These are phyloP conservation scores for Orthosia cruda DNA, from an alignment of 2,888 invertebrate species.

Conservation along the genomic window DNA sequence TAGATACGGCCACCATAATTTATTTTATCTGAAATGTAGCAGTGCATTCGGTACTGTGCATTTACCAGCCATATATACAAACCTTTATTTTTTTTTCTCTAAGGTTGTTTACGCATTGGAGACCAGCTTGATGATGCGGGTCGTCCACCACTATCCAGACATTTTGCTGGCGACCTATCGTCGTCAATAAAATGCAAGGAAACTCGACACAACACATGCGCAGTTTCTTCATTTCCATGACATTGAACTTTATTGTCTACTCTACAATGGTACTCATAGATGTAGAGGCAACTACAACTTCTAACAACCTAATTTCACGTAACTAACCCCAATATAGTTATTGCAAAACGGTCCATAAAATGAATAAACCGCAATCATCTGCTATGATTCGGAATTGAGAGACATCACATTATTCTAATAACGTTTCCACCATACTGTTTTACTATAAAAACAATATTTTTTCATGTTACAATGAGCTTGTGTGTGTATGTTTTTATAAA, in stretches of 20 bases:
- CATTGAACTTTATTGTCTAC: background rate
- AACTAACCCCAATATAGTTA: slow-evolving; percentile 8
- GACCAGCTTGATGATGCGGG: background rate
- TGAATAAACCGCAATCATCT: slow-evolving; percentile 43
- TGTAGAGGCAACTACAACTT: background rate
- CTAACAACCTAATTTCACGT: too few species aligned
- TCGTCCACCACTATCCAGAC: background rate
- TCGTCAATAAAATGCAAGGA: background rate
- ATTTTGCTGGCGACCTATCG: too few species aligned
- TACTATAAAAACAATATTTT: background rate
- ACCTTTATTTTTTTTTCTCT: background rate
- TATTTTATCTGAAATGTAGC: background rate
- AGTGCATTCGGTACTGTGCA: too few species aligned
- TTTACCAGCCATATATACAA: background rate
- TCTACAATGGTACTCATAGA: background rate
- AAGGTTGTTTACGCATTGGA: background rate
- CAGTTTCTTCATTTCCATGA: background rate
- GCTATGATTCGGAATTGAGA: slow-evolving; percentile 48
- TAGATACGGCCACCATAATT: background rate
- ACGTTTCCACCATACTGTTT: slow-evolving; percentile 16
- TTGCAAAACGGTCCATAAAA: slow-evolving; percentile 24
- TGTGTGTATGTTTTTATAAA: too few species aligned
- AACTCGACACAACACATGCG: background rate
- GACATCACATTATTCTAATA: slow-evolving; percentile 33
- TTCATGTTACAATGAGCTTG: background rate